Base-by-base conservation (phyloP, 2,888 invertebrate species). In the Hypselothyrea guttata region DNA sequence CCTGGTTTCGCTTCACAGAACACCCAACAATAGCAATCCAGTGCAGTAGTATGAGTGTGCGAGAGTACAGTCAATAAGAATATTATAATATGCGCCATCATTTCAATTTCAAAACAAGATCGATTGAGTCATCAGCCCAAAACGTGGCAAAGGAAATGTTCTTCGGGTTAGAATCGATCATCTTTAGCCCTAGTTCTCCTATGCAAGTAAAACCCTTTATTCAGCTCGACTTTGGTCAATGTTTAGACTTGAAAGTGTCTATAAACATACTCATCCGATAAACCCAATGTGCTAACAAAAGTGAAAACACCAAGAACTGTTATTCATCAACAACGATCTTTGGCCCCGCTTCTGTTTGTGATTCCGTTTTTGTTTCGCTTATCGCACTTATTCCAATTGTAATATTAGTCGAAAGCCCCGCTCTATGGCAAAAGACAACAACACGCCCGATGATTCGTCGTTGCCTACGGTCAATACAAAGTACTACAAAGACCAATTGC, bases 31-130 rank as follows among this genome's bases (percentile, higher is more conserved):
- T 47, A 45, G 31, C 40, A 57, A 54, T 41, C 34, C 13, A 54
- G 52, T 40, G 56, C 33, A 42, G 11, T 31, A 16, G 22, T 16
- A 5, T 33, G 11, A 8, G 9, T 38, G 22, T 27, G 12, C 27
- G 22, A 33, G 8, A 42, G 18, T 55, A 47, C 45, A 30, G 46
- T 40, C 44, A 68, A 66, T 40, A 61, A 69, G 56, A 69, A 68
- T 67, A 71, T 30, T 28, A 30, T 38, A 45, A 40, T 55, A 35
- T 52, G 54, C 52, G 52, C 67, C 47, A 74, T 69, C 53, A 75
- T 71, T 70, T 59, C n/a, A 66, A 59, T 53, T 71, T 66, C 48
- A 71, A 78, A 78, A 57, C 61, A 78, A 75, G 72, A 71, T 71
- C 81, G 59, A 60, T 49, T 79, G 81, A 75, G 68, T 75, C 81